Percentiles rank a stretch among this genome's conserved stretches.
Evolutionary conservation across 1,140 invertebrate species (phyloP).

Genomic region (Tetraneura akinire): DNA sequence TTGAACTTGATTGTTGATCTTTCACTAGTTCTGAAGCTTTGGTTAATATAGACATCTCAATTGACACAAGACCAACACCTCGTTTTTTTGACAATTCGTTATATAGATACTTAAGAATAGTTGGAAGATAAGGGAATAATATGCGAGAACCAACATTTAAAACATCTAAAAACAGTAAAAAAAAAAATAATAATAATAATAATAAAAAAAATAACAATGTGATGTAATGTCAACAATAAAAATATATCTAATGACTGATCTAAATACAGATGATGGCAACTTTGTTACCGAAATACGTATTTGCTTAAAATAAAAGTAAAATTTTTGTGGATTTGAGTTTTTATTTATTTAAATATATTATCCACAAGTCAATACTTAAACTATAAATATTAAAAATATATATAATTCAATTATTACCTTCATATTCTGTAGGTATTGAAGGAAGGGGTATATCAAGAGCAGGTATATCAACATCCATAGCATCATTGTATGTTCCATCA

Average conservation of each 20-base stretch:
- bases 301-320: no score
- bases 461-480: conserved; percentile 24
- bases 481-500: conserved; percentile 59
- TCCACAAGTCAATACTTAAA: no score
- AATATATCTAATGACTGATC: no score
- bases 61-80: conserved; percentile 31
- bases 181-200: not conserved
- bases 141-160: conserved; percentile 44
- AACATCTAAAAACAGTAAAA: conserved; percentile 23
- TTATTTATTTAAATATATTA: no score
- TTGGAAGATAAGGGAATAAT: conserved; percentile 30
- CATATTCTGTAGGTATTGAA: conserved; percentile 8
- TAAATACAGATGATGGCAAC: no score
- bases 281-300: no score
- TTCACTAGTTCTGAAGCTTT: conserved; percentile 35
- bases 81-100: conserved; percentile 40
- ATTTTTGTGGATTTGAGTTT: no score
- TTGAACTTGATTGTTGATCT: conserved; percentile 49
- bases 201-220: not conserved
- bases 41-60: conserved; percentile 48
- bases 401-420: conserved; percentile 25
- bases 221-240: no score
- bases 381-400: no score
- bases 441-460: conserved; percentile 37
- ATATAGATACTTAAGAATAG: conserved; percentile 43